Evolutionary conservation across 2,888 invertebrate genomes (phyloP), one percentile per base, ranked within the genome.

Genomic region (Asteroscopus sphinx): DNA sequence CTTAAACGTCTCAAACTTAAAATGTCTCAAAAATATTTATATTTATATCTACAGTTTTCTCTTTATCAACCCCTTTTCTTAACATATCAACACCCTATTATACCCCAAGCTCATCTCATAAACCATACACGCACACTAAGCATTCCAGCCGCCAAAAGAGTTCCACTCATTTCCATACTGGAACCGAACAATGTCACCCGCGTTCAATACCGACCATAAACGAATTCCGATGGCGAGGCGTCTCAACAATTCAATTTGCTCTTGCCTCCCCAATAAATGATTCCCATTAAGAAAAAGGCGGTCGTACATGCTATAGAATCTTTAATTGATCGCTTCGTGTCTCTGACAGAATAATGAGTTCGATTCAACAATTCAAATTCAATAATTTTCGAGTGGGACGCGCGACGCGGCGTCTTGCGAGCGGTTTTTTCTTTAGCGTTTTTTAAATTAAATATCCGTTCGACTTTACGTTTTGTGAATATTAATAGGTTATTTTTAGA

Each of bases 271-370:
- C 76, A 76, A 76, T 76, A 77, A 76, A 77, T 77, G 73, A 57
- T 66, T 52, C 64, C 85, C 80, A 88, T 88, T 87, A 88, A 81
- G 87, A 88, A 89, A 88, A 89, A 88, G 89, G 85, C 85, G 77
- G 80, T 82, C 83, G 86, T 73, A 73, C 75, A 75, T 68, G 56
- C 72, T 75, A 64, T 60, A 60, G 64, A 68, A 83, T 85, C 83
- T 83, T 78, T 86, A 88, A 88, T 88, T 87, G 87, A 85, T 83
- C 77, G 65, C 65, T 74, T 74, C 66, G 73, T 85, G 87, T 64
- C 73, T 49, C 60, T 83, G 83, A 83, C 86, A 85, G 84, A 75
- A 81, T 82, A 80, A 84, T 85, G 79, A 83, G 79, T 80, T 76
- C 73, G 68, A 75, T 71, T 69, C 73, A 57, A 71, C 70, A 74